Conservation (phyloP, 2,797 vertebrate species). For the Falco biarmicus region DNA sequence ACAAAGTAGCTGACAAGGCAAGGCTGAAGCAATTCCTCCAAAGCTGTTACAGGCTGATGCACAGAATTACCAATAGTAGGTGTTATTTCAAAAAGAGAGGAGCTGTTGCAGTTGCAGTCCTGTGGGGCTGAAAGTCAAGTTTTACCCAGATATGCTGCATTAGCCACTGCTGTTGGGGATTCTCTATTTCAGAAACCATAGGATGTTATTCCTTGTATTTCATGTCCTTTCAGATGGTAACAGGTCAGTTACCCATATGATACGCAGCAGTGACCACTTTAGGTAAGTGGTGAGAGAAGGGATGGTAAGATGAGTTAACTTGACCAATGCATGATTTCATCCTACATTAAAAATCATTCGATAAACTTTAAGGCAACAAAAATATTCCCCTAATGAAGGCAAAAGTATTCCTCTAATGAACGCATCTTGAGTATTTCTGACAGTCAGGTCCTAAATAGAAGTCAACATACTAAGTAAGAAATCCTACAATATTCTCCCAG, state of each 20-base stretch:
- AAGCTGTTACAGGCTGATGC: neutral
- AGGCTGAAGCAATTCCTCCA: neutral
- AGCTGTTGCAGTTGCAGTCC: neutral
- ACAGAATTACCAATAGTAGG: neutral
- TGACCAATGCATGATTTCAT: neutral
- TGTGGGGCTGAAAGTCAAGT: neutral
- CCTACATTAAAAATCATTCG: neutral
- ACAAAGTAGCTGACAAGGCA: neutral
- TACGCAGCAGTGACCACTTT: neutral
- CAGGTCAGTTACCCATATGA: neutral
- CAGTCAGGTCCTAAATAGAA: neutral
- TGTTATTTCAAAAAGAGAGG: neutral
- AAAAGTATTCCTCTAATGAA: neutral
- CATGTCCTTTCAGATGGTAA: neutral
- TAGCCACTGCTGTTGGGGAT: neutral
- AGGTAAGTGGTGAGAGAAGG: neutral
- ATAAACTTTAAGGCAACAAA: no score
- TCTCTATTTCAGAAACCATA: neutral
- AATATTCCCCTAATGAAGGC: neutral
- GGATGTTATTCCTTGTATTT: accelerated
- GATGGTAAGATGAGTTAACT: neutral
- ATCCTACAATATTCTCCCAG: neutral
- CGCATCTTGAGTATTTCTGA: neutral
- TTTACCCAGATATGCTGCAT: neutral
- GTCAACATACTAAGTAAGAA: neutral